Percentiles rank a stretch among this genome's conserved stretches.
These are phyloP conservation scores for Teleopsis dalmanni DNA, from an alignment of 1,140 invertebrate genomes.

Conservation along the genomic window DNA sequence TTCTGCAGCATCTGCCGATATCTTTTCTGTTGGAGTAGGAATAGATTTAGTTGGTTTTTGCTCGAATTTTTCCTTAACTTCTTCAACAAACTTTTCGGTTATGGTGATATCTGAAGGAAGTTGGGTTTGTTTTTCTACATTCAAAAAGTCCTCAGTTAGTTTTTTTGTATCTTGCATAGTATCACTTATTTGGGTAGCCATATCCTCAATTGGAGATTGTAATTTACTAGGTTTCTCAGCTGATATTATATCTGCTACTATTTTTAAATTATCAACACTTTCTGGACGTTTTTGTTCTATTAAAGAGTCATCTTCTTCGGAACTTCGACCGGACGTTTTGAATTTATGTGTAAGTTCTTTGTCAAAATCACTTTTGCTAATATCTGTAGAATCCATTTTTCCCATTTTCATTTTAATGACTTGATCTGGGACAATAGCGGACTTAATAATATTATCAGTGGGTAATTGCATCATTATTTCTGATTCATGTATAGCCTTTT, in stretches of 20 bases:
- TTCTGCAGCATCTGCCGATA: slow-evolving; percentile 5
- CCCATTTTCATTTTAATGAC: slow-evolving; percentile 44
- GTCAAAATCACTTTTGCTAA: slow-evolving; percentile 42
- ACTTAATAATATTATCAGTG: slow-evolving; percentile 43
- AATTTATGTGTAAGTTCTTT: slow-evolving; percentile 41
- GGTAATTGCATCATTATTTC: slow-evolving; percentile 45
- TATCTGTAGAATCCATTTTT: slow-evolving; percentile 35
- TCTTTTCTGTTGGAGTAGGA: too few relatives aligned
- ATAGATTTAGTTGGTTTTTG: too few relatives aligned
- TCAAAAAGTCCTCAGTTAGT: slow-evolving; percentile 35
- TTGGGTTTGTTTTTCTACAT: slow-evolving; percentile 35
- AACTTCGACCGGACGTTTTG: slow-evolving; percentile 34
- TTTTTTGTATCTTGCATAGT: slow-evolving; percentile 5
- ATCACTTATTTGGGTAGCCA: neutral
- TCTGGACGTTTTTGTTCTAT: slow-evolving; percentile 12
- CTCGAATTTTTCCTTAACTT: slow-evolving; percentile 29
- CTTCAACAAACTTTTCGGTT: slow-evolving; percentile 37
- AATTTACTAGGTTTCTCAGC: slow-evolving; percentile 29
- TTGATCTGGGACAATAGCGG: slow-evolving; percentile 35
- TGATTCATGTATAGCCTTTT: slow-evolving; percentile 50
- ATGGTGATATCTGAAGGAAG: slow-evolving; percentile 20
- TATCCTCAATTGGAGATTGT: slow-evolving; percentile 14
- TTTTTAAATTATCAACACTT: slow-evolving; percentile 26
- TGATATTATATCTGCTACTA: slow-evolving; percentile 31
- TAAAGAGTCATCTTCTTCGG: slow-evolving; percentile 32